Base-by-base conservation (phyloP, 1,140 invertebrate genomes). In the Pseudomyrmex concolor region DNA sequence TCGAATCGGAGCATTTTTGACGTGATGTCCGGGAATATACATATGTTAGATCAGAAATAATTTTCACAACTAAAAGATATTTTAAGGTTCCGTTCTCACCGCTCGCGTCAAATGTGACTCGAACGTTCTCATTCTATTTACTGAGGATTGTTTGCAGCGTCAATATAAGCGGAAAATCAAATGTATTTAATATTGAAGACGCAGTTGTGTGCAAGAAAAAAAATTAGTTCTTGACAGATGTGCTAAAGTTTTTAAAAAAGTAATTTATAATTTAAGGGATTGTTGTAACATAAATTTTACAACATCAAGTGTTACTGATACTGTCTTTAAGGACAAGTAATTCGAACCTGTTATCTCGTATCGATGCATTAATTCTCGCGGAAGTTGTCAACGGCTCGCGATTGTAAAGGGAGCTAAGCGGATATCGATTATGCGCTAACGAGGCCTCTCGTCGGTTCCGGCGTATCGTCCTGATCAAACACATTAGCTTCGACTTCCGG, bases 401-500 rank as follows among this genome's bases (percentile, higher is more conserved):
- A 54, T 13, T 51, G 50, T 51, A 51, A 85, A n/a, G 13, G 48
- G 66, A 66, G n/a, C 70, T 84, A 86, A 89, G 81, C 87, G 86
- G 86, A 88, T 89, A 89, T 89, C 86, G 86, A 89, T 43, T 88
- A 86, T 83, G 50, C 57, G 48, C 72, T 83, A 78, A 85, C 71
- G 86, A 86, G 74, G 17, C 51, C 48, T n/a, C 64, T 66, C 59
- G 17, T 19, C 12, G 66, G 67, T 73, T 55, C 72, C 77, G 57
- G 55, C 80, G 66, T 60, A 72, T 86, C 80, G 80, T 88, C 84
- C 88, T 90, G 84, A 88, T 89, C 89, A 90, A 90, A 90, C 89
- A 90, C 89, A 90, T 90, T 90, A 90, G 86, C 57, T 55, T 71
- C 60, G 51, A 78, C 88, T 90, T 90, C 89, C 89, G 89, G 86